Conservation (phyloP, 2,113 vertebrate genomes). For the Cyprinodon brontotheroides region DNA sequence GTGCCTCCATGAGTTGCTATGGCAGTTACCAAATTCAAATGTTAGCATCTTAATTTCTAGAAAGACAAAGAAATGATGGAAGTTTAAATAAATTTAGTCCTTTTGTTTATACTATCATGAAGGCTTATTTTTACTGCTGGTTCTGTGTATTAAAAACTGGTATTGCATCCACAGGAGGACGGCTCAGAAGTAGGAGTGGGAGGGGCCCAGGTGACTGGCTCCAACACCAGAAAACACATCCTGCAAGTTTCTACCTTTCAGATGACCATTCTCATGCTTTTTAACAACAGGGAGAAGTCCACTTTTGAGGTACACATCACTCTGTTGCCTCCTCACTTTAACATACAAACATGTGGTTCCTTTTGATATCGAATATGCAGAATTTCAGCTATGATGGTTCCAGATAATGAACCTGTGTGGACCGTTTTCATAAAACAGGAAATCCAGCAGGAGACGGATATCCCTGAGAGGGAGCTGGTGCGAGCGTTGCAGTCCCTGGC, state of each 20-base stretch:
- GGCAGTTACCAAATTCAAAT: too few relatives aligned
- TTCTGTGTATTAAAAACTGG: neutral
- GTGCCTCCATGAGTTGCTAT: too few relatives aligned
- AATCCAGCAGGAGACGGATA: constrained; percentile 99
- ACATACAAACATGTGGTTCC: neutral
- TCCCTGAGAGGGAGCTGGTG: constrained; percentile 96
- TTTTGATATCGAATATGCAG: neutral
- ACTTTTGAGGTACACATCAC: constrained; percentile 90
- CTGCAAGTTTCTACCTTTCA: constrained; percentile 99
- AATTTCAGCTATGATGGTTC: neutral
- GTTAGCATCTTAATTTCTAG: too few relatives aligned
- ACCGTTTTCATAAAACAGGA: constrained; percentile 80
- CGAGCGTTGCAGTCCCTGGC: constrained; percentile 96
- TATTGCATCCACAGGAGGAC: constrained; percentile 85
- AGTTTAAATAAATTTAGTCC: too few relatives aligned
- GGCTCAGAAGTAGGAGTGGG: constrained; percentile 96
- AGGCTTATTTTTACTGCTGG: neutral
- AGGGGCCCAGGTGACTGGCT: constrained; percentile 96
- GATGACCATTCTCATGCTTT: constrained; percentile 99
- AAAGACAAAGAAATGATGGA: too few relatives aligned
- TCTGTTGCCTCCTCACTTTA: neutral
- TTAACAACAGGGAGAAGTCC: constrained; percentile 98
- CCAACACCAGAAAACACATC: constrained; percentile 98
- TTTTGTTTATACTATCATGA: too few relatives aligned
- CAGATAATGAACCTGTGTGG: neutral